phyloP scores from a whole-genome alignment of 35 echinoderm and acorn worm genomes.

The Apostichopus californicus region DNA sequence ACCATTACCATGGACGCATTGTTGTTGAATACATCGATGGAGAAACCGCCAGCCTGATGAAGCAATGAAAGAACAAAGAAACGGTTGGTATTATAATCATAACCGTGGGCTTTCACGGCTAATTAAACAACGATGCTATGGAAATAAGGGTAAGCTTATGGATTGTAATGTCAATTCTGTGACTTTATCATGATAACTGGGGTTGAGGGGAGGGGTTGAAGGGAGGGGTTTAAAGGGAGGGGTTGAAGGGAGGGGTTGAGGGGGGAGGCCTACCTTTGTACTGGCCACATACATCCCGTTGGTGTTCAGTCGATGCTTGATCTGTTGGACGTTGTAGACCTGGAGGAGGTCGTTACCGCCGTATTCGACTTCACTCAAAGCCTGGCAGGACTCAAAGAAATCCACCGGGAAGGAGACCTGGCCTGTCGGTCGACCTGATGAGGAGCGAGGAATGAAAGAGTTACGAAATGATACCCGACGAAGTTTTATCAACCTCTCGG shows the following conservation, averaged over 20 bases:
- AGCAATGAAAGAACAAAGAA: conserved; percentile 12
- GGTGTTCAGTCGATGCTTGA: conserved; percentile 95
- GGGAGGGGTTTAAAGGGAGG: too few species aligned
- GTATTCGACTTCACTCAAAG: conserved; percentile 94
- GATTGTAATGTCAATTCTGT: too few species aligned
- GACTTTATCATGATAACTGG: too few species aligned
- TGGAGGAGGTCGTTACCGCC: conserved; percentile 95
- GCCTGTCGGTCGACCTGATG: conserved; percentile 80
- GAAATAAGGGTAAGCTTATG: too few species aligned
- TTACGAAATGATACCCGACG: neutral
- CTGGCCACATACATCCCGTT: conserved; percentile 97
- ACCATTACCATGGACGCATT: conserved; percentile 99
- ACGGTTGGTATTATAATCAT: neutral
- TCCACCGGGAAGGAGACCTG: conserved; percentile 97
- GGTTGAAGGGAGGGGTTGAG: neutral
- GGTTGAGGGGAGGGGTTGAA: too few species aligned
- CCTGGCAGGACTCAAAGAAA: conserved; percentile 99
- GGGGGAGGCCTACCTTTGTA: conserved; percentile 74
- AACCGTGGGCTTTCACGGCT: neutral
- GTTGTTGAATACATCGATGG: conserved; percentile 92
- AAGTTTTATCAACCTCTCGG: too few species aligned
- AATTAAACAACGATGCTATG: too few species aligned
- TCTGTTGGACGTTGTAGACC: conserved; percentile 95
- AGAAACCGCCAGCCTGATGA: conserved; percentile 89
- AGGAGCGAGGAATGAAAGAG: neutral